These are phyloP conservation scores for Rhynchotus rufescens DNA, from an alignment of 2,797 vertebrate species.

Conservation along the genomic window DNA sequence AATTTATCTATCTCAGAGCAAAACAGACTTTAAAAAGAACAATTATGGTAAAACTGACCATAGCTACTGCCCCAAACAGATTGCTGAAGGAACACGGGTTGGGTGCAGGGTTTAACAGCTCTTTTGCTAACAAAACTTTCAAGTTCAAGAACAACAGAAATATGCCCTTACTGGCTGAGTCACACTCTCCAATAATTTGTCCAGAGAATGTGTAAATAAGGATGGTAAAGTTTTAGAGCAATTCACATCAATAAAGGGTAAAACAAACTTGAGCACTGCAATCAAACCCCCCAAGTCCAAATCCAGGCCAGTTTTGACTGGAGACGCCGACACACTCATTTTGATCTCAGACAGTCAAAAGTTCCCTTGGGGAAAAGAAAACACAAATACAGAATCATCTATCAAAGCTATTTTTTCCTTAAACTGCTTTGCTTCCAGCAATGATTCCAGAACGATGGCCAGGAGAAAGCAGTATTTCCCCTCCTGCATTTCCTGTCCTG, in stretches of 20 bases:
- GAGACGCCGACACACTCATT: neutral
- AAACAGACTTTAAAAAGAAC: neutral
- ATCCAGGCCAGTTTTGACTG: neutral
- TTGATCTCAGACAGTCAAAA: neutral
- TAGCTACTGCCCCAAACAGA: neutral
- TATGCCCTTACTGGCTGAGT: neutral
- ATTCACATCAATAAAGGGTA: neutral
- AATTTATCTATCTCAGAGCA: neutral
- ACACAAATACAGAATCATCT: neutral
- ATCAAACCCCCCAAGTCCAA: neutral
- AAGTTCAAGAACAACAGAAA: neutral
- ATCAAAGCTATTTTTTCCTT: neutral
- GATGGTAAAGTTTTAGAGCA: neutral
- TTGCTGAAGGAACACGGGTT: neutral
- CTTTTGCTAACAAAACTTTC: neutral
- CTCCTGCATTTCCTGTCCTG: neutral
- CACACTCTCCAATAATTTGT: neutral
- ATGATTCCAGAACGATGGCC: neutral
- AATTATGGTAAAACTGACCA: neutral
- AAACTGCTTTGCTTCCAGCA: neutral
- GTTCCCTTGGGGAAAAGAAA: neutral
- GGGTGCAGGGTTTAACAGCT: neutral
- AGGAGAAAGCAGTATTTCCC: neutral
- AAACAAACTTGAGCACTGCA: neutral
- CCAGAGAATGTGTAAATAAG: neutral